phyloP scores from a whole-genome alignment of 2,888 invertebrate species.

The Campopleginae sp. region DNA sequence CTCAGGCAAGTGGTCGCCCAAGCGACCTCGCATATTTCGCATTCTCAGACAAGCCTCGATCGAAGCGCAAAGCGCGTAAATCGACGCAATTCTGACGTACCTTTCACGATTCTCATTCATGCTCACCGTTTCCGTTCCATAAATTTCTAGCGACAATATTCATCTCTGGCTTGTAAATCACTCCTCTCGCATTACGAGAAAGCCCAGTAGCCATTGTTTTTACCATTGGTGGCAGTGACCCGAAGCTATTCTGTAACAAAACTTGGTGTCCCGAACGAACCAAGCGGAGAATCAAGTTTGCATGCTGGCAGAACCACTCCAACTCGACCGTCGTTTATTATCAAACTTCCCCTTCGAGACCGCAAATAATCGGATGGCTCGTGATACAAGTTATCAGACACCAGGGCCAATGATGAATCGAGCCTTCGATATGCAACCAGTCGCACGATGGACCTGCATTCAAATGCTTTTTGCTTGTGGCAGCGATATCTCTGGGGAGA shows the following conservation, averaged over 20 bases:
- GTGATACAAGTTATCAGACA: slow-evolving; percentile 50
- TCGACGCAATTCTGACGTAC: slow-evolving; percentile 47
- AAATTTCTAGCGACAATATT: slow-evolving; percentile 36
- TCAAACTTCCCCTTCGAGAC: slow-evolving; percentile 48
- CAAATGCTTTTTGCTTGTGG: slow-evolving; percentile 18
- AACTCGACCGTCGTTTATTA: slow-evolving; percentile 47
- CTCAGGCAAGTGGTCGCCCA: slow-evolving; percentile 44
- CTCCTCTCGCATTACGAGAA: slow-evolving; percentile 47
- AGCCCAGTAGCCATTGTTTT: slow-evolving; percentile 56
- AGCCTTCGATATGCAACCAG: slow-evolving; percentile 14
- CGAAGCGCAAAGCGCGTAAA: slow-evolving; percentile 25
- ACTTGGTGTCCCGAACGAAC: neutral
- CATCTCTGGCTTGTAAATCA: slow-evolving; percentile 58
- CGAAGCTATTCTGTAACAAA: neutral
- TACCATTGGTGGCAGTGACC: neutral
- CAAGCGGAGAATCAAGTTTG: slow-evolving; percentile 23
- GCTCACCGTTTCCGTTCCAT: neutral
- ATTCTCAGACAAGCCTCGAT: slow-evolving; percentile 56
- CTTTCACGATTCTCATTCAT: slow-evolving; percentile 31
- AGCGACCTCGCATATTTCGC: slow-evolving; percentile 44
- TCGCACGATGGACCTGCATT: slow-evolving; percentile 7
- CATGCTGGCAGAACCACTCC: neutral
- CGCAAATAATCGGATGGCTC: slow-evolving; percentile 49
- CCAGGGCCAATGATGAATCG: slow-evolving; percentile 35
- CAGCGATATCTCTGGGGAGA: neutral